Evolutionary conservation across 2,888 invertebrate genomes (phyloP), one percentile per base, ranked within the genome.

Genomic region (Achlya flavicornis): DNA sequence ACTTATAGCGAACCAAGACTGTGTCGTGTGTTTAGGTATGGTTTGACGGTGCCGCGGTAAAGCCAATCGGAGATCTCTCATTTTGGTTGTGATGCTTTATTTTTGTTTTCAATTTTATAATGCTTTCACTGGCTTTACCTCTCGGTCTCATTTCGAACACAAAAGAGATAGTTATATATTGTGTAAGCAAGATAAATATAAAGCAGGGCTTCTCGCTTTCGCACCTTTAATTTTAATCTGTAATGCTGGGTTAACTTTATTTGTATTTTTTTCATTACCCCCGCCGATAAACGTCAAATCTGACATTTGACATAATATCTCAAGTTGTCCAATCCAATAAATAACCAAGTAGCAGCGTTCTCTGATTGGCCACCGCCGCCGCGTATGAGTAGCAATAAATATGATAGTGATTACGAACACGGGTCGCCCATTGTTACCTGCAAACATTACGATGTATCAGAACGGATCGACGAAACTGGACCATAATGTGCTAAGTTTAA

Each of bases 401-500:
- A 59, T 59, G 41, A 60, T 60, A 60, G 60, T 60, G 60, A 43
- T 60, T 19, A 60, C 60, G 60, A 41, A 60, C 60, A 60, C 60
- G 38, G 60, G 60, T 60, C 60, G 60, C 60, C 53, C 53, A 53
- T 53, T 19, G 53, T 53, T 53, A 53, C 53, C 33, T 63, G 63
- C 61, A 61, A 58, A 63, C 59, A 61, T 38, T 61, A 57, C 57
- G 58, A 63, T 61, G 63, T 61, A 60, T 35, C 57, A n/a, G 58
- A 26, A 58, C 11, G 35, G 43, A 48, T 57, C 32, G 33, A 62
- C 64, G 70, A 75, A 77, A 75, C 71, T 75, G 78, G 77, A 81
- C 80, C 72, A 68, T 83, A 81, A 76, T 77, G 84, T 85, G 85
- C 77, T 86, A 85, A 85, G 85, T 73, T 75, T 83, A 85, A 81